Conservation (phyloP, 1,140 invertebrate species). For the Drosophila azteca region DNA sequence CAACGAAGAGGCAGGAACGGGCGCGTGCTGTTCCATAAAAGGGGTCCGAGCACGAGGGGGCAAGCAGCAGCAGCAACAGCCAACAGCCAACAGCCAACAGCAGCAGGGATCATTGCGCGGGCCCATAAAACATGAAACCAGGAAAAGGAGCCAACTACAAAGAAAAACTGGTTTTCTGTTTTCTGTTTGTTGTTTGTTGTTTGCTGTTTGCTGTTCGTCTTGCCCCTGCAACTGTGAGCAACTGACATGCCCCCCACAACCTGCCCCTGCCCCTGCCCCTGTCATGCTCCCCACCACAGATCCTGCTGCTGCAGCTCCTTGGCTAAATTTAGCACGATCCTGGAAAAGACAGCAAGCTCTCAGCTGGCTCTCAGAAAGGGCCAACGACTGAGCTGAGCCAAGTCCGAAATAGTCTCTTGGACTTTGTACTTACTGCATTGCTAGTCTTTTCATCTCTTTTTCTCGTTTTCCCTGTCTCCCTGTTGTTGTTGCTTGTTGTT, state of each 20-base stretch:
- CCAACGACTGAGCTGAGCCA: conserved; percentile 10
- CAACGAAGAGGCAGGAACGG: background rate
- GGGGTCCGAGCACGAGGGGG: conserved; percentile 4
- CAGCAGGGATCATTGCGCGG: conserved; percentile 18
- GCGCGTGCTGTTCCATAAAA: conserved; percentile 48
- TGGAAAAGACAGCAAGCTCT: conserved; percentile 27
- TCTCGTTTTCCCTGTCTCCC: too few relatives aligned
- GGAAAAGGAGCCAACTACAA: conserved; percentile 53
- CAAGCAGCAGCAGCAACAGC: background rate
- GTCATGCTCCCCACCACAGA: background rate
- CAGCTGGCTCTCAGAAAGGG: conserved; percentile 44
- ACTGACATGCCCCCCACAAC: background rate
- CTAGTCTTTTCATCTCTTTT: background rate
- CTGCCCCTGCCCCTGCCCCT: background rate
- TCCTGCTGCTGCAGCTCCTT: conserved; percentile 16
- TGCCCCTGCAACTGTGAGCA: background rate
- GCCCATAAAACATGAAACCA: conserved; percentile 43
- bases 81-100: too few relatives aligned
- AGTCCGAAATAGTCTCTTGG: conserved; percentile 50
- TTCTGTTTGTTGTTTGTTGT: background rate
- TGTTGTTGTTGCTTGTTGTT: conserved; percentile 9
- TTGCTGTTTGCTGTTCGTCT: background rate
- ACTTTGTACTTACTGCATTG: conserved; percentile 48
- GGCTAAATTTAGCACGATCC: conserved; percentile 73
- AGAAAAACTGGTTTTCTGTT: conserved; percentile 23